These are phyloP conservation scores for Macropis europaea DNA, from an alignment of 2,888 invertebrate species.

Conservation along the genomic window DNA sequence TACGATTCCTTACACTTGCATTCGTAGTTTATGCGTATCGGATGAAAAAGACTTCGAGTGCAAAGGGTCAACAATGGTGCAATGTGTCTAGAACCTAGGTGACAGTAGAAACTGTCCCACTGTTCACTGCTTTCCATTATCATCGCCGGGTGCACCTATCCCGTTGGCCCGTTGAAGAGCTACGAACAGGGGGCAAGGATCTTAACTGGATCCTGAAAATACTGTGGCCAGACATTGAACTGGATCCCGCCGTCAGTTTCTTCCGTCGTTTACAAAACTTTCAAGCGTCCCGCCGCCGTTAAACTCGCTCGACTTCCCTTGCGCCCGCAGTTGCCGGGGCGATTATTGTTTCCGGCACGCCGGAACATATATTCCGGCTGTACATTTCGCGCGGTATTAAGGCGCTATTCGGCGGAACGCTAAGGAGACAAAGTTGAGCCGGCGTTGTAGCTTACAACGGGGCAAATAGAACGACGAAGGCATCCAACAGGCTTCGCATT, in stretches of 20 bases:
- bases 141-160: too few species aligned
- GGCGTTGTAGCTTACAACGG: conserved; percentile 20
- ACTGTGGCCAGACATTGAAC: not conserved
- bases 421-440: conserved; percentile 50
- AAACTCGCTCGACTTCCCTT: conserved; percentile 37
- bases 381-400: conserved; percentile 63
- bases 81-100: too few species aligned
- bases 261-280: conserved; percentile 39
- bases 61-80: too few species aligned
- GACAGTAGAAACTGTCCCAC: too few species aligned
- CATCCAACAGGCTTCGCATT: conserved; percentile 38
- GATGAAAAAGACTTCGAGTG: too few species aligned
- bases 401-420: conserved; percentile 44
- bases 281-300: conserved; percentile 18
- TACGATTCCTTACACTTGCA: too few species aligned
- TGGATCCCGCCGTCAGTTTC: conserved; percentile 9
- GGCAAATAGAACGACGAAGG: conserved; percentile 31
- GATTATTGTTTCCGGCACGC: conserved; percentile 58
- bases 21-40: too few species aligned
- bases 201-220: conserved; percentile 2
- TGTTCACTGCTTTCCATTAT: too few species aligned
- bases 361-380: conserved; percentile 55
- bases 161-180: too few species aligned
- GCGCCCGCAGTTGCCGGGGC: conserved; percentile 27
- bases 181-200: conserved; percentile 21